phyloP scores from a whole-genome alignment of 92 coral and sea anemone species.

The Phymanthus crucifer region DNA sequence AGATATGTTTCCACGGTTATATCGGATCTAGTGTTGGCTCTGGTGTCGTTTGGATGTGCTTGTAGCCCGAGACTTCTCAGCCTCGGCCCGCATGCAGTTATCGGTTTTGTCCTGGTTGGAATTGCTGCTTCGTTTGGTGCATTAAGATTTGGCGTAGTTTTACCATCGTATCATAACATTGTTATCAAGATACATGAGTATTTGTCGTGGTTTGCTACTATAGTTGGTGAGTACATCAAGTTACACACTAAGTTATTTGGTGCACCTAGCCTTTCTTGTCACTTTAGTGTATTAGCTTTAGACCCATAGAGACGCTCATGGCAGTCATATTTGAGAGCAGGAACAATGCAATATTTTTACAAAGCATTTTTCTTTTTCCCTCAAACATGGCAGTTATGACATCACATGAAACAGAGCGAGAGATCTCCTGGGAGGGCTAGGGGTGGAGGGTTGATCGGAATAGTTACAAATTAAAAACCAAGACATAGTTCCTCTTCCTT shows the following conservation, averaged over 20 bases:
- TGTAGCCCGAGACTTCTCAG: conserved; percentile 30
- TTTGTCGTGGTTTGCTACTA: conserved; percentile 77
- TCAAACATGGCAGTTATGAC: too few species aligned
- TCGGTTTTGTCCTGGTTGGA: conserved; percentile 67
- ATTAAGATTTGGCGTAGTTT: conserved; percentile 64
- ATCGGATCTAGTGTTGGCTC: conserved; percentile 80
- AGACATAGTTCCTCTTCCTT: too few species aligned
- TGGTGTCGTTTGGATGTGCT: conserved; percentile 67
- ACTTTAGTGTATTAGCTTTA: too few species aligned
- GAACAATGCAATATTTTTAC: too few species aligned
- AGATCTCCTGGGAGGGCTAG: too few species aligned
- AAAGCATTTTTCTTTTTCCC: too few species aligned
- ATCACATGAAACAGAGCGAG: too few species aligned
- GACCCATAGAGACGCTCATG: too few species aligned
- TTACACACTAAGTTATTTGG: background rate
- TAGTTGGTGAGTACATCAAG: conserved; percentile 59
- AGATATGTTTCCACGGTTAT: conserved; percentile 77
- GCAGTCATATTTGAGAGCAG: too few species aligned
- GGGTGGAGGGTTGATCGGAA: too few species aligned
- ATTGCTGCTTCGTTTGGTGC: conserved; percentile 86
- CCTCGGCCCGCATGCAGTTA: conserved; percentile 54
- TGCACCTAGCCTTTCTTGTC: too few species aligned
- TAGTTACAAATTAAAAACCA: too few species aligned
- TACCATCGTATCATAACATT: conserved; percentile 54
- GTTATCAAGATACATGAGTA: conserved; percentile 63